Percentiles rank a stretch among this genome's conserved stretches.
phyloP scores from a whole-genome alignment of 2,113 vertebrate genomes.

The Lophochroa leadbeateri region DNA sequence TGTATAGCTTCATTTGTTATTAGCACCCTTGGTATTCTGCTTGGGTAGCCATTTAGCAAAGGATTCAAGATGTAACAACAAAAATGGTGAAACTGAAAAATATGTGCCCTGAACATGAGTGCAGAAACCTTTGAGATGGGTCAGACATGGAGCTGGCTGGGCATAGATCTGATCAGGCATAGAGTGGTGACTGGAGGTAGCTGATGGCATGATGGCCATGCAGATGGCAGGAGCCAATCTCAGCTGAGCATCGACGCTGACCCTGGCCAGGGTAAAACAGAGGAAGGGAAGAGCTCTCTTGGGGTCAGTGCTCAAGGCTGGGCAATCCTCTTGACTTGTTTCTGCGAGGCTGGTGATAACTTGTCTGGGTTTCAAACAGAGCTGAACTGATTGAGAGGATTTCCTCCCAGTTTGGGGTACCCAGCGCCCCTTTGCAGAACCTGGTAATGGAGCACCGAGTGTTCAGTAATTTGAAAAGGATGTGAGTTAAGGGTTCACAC shows the following conservation, averaged over 20 bases:
- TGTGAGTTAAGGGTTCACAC: background rate
- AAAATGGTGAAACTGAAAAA: background rate
- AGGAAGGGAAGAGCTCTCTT: background rate
- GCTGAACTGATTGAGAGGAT: background rate
- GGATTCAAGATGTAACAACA: background rate
- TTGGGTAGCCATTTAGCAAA: background rate
- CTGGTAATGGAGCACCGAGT: accelerated
- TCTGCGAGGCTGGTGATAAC: background rate
- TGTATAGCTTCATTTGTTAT: background rate
- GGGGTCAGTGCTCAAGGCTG: accelerated
- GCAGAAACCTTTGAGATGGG: background rate
- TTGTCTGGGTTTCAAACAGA: background rate
- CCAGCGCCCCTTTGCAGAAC: background rate
- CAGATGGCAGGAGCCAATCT: background rate
- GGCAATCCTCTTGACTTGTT: background rate
- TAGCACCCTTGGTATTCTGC: background rate
- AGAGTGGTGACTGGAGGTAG: background rate
- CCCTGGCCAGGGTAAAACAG: background rate
- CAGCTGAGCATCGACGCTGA: background rate
- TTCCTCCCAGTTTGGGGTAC: background rate
- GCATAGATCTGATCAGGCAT: background rate
- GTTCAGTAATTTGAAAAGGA: background rate
- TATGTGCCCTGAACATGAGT: accelerated
- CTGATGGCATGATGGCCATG: background rate
- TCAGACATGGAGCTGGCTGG: background rate